Percentiles rank a stretch among this genome's conserved stretches.
Evolutionary conservation across 1,140 invertebrate species (phyloP).

Genomic region (Hyles euphorbiae): DNA sequence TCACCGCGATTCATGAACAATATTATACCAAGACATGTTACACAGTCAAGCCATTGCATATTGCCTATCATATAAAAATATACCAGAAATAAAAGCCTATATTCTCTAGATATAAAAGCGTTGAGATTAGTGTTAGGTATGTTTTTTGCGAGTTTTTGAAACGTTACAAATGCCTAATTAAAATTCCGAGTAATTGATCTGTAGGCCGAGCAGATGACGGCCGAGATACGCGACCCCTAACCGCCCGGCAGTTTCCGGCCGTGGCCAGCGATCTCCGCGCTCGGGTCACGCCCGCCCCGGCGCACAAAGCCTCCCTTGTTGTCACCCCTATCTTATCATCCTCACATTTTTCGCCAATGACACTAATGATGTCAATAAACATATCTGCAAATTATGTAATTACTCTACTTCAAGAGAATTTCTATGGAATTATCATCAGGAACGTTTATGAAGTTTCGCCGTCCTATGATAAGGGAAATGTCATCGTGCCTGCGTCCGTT

Average conservation of each 20-base stretch:
- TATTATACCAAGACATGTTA: too few relatives aligned
- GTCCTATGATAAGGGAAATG: constrained; percentile 7
- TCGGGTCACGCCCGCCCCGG: constrained; percentile 30
- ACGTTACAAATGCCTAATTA: neutral
- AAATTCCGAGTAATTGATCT: neutral
- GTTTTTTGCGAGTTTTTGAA: too few relatives aligned
- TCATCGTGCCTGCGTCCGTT: constrained; percentile 7
- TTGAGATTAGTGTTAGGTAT: too few relatives aligned
- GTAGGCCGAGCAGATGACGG: constrained; percentile 18
- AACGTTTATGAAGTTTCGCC: constrained; percentile 15
- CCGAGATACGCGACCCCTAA: constrained; percentile 36
- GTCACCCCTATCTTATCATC: constrained; percentile 57
- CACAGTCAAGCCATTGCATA: too few relatives aligned
- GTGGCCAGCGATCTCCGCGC: constrained; percentile 13
- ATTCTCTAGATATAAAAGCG: too few relatives aligned
- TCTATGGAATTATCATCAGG: constrained; percentile 24
- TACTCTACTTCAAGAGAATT: constrained; percentile 39
- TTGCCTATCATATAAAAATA: too few relatives aligned
- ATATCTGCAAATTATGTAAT: constrained; percentile 50
- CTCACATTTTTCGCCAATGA: constrained; percentile 56
- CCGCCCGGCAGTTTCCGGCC: constrained; percentile 34
- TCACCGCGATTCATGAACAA: too few relatives aligned
- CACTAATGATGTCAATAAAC: constrained; percentile 51
- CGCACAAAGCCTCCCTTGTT: constrained; percentile 55
- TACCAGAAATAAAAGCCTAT: too few relatives aligned